These are phyloP conservation scores for Oscheius sp. DNA, from an alignment of 2,888 invertebrate species.

Conservation along the genomic window DNA sequence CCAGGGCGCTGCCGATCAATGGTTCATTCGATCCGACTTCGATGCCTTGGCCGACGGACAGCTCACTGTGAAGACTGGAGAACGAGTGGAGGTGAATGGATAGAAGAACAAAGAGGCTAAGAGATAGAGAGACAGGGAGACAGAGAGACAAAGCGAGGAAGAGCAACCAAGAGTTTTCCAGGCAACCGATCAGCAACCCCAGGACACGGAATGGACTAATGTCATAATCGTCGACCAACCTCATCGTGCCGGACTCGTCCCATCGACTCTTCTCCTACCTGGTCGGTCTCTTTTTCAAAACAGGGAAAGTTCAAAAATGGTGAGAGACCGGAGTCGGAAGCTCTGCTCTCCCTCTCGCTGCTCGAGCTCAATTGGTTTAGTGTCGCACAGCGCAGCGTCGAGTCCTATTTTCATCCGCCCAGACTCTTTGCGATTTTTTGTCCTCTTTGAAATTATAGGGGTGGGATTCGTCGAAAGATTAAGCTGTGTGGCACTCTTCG, in stretches of 20 bases:
- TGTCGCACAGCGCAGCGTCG: neutral
- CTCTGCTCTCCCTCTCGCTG: no score
- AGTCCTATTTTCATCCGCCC: neutral
- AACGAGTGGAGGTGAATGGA: constrained; percentile 52
- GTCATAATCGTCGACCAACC: constrained; percentile 50
- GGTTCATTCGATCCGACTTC: constrained; percentile 55
- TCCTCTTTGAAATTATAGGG: neutral
- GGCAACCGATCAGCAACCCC: constrained; percentile 53
- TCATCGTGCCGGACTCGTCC: constrained; percentile 49
- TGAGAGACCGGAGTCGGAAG: neutral
- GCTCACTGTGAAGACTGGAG: constrained; percentile 53
- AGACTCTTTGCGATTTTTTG: neutral
- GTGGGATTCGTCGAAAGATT: neutral
- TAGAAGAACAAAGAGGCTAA: neutral
- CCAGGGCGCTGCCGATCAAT: constrained; percentile 55
- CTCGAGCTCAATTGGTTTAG: constrained; percentile 1
- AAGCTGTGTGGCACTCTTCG: no score
- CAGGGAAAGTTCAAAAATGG: neutral
- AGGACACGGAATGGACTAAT: constrained; percentile 50
- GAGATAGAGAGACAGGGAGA: neutral
- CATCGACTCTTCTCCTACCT: constrained; percentile 48
- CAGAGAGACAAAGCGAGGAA: neutral
- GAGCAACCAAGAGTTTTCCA: constrained; percentile 36
- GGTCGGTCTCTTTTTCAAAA: constrained; percentile 33
- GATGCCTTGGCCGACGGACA: constrained; percentile 49